Evolutionary conservation across 1,140 invertebrate genomes (phyloP).

Genomic region (Chymomyza costata): DNA sequence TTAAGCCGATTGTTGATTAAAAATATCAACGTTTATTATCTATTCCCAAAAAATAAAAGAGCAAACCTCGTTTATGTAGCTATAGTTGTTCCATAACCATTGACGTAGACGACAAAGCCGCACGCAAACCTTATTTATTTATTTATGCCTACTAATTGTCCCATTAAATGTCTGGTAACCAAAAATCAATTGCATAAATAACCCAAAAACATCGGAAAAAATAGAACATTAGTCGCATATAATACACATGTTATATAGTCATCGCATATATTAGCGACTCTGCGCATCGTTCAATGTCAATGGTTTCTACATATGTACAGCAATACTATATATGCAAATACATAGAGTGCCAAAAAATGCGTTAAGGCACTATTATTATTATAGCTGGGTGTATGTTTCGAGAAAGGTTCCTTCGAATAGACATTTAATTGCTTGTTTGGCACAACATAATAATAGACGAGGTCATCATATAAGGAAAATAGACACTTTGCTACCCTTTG

Average conservation of each 20-base stretch:
- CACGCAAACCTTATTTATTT: slow-evolving; percentile 27
- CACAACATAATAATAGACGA: slow-evolving; percentile 67
- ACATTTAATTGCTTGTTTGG: slow-evolving; percentile 69
- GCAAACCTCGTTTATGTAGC: no score
- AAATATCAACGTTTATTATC: no score
- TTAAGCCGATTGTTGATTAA: no score
- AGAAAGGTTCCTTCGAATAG: slow-evolving; percentile 22
- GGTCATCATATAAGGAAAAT: slow-evolving; percentile 54
- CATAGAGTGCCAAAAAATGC: slow-evolving; percentile 1
- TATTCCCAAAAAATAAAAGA: no score
- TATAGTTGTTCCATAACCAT: slow-evolving; percentile 4
- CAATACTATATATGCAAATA: no score
- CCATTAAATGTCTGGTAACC: slow-evolving; percentile 15
- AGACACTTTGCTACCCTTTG: no score
- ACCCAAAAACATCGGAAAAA: slow-evolving; percentile 16
- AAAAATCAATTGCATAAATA: slow-evolving; percentile 23
- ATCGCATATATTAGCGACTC: no score
- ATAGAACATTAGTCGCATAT: slow-evolving; percentile 20
- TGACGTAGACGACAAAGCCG: slow-evolving; percentile 26
- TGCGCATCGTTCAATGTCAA: no score
- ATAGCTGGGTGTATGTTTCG: no score
- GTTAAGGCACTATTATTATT: slow-evolving; percentile 2
- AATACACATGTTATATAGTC: no score
- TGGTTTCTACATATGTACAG: no score
- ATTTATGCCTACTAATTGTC: slow-evolving; percentile 36